Conservation (phyloP, 2,113 vertebrate species). For the Nematolebias whitei region DNA sequence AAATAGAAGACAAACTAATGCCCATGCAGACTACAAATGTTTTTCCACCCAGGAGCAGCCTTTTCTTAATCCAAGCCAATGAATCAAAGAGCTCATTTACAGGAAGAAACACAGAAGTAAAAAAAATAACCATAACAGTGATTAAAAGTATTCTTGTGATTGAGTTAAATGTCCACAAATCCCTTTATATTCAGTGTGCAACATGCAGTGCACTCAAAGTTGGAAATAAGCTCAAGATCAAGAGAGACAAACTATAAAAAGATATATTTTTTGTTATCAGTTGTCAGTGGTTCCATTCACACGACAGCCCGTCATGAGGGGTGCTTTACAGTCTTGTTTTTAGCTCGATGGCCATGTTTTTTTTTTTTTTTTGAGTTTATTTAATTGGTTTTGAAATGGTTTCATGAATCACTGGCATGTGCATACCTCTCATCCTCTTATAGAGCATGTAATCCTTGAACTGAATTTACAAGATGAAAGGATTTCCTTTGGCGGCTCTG, state of each 20-base stretch:
- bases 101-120: neutral
- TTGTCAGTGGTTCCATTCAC: constrained; percentile 34
- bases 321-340: constrained; percentile 27
- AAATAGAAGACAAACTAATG: constrained; percentile 32
- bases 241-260: constrained; percentile 20
- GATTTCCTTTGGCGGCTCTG: constrained; percentile 30
- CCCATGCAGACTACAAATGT: constrained; percentile 15
- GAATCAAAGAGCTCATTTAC: constrained; percentile 56
- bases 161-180: no score
- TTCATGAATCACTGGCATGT: constrained; percentile 42
- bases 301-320: constrained; percentile 12
- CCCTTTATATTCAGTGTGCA: neutral
- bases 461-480: constrained; percentile 72
- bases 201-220: constrained; percentile 18
- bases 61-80: constrained; percentile 24
- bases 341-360: constrained; percentile 43
- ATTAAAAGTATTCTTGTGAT: no score
- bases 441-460: constrained; percentile 62
- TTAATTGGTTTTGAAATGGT: constrained; percentile 44
- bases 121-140: no score
- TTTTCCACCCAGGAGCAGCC: constrained; percentile 13
- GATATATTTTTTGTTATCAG: constrained; percentile 28
- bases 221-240: constrained; percentile 16
- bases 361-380: constrained; percentile 29
- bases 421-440: constrained; percentile 57